phyloP scores from a whole-genome alignment of 1,140 invertebrate genomes.

The Arion vulgaris region DNA sequence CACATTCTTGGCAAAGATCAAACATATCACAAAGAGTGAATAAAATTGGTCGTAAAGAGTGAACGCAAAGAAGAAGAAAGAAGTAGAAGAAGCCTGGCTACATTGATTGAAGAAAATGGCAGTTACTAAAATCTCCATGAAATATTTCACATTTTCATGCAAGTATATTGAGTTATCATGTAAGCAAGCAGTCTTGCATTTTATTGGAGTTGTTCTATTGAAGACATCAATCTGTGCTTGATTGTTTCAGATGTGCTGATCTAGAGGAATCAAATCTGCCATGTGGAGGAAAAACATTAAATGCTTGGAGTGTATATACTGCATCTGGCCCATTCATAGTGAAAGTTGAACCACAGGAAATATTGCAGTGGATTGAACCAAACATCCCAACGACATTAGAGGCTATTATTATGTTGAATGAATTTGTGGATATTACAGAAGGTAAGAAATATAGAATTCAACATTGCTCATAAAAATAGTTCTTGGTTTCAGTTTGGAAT shows the following conservation, averaged over 20 bases:
- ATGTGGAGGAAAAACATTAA: constrained; percentile 3
- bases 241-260: constrained; percentile 7
- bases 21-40: too few relatives aligned
- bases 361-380: constrained; percentile 6
- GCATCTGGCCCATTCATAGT: constrained; percentile 20
- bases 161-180: too few relatives aligned
- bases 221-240: not conserved
- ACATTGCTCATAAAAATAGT: not conserved
- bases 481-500: too few relatives aligned
- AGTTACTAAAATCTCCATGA: too few relatives aligned
- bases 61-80: too few relatives aligned
- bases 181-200: too few relatives aligned
- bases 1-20: too few relatives aligned
- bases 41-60: too few relatives aligned
- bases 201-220: too few relatives aligned
- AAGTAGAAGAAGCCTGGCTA: too few relatives aligned
- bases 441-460: not conserved
- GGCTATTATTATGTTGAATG: not conserved
- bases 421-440: constrained; percentile 31
- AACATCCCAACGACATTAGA: constrained; percentile 8
- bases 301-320: constrained; percentile 27
- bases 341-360: not conserved
- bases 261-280: constrained; percentile 17
- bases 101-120: too few relatives aligned
- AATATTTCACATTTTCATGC: too few relatives aligned